These are phyloP conservation scores for Enteromius viviparus DNA, from an alignment of 2,797 vertebrate genomes.

Conservation along the genomic window DNA sequence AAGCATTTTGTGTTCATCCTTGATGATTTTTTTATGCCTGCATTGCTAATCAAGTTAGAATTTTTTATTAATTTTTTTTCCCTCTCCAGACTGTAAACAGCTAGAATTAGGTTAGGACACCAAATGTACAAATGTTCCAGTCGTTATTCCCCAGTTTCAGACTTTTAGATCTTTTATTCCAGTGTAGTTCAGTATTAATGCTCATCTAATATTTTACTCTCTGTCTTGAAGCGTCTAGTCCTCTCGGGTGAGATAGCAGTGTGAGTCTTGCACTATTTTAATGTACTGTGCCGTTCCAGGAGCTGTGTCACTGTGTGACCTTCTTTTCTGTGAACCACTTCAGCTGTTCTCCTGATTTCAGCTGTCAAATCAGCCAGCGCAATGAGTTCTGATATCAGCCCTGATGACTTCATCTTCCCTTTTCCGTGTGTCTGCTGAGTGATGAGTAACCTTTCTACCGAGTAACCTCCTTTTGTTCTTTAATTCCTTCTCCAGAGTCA, in stretches of 20 bases:
- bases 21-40: neutral
- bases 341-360: conserved; percentile 28
- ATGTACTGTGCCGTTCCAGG: neutral
- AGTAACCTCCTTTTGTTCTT: conserved; percentile 13
- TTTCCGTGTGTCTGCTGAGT: conserved; percentile 15
- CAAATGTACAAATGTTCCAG: neutral
- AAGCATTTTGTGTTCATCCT: neutral
- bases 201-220: neutral
- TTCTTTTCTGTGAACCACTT: conserved; percentile 23
- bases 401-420: conserved; percentile 16
- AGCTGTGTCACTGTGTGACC: conserved; percentile 1
- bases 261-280: neutral
- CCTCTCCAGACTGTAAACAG: neutral
- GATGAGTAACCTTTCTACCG: neutral
- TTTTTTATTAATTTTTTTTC: neutral
- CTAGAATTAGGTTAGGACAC: neutral
- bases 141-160: neutral
- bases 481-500: neutral
- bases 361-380: conserved; percentile 10
- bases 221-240: neutral
- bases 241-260: neutral
- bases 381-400: conserved; percentile 24
- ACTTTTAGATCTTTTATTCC: conserved; percentile 4
- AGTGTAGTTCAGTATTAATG: neutral
- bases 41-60: neutral